Evolutionary conservation across 1,140 invertebrate genomes (phyloP), one percentile per base, ranked within the genome.

Genomic region (Mizuhopecten yessoensis): DNA sequence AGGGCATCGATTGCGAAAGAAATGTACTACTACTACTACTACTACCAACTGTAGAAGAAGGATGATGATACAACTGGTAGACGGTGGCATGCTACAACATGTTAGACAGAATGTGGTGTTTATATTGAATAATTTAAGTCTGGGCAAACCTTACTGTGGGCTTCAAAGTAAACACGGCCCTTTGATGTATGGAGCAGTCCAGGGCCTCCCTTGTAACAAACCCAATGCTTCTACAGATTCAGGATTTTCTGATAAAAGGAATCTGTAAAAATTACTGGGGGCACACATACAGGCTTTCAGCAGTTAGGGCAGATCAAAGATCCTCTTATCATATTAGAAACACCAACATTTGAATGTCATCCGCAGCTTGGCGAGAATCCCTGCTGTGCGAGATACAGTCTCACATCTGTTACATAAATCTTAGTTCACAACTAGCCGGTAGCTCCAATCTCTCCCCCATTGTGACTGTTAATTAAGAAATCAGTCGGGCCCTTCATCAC

Each of bases 201-300:
- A 75, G 57, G 57, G 57, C 23, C 42, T 75, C 57, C n/a, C 5
- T n/a, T 75, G 57, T 75, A 75, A 75, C 23, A 29, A 75, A 75
- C 57, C 57, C 23, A 75, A 75, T 75, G 57, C 3, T 75, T 75
- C 57, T 29, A 75, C 57, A 75, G 57, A 75, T 75, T 75, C 57
- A 75, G 57, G 57, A 75, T 75, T 75, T 75, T 75, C 57, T 75
- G 57, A 75, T 75, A 75, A 75, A 75, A 75, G 57, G 57, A 75
- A 75, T 75, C 57, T 75, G 57, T 75, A 75, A 75, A 75, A 29
- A 75, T 75, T 75, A 75, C 1, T 75, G 57, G 57, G 57, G 57
- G 57, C 57, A 75, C 57, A 75, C 57, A 75, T 75, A 75, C 57
- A 75, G 57, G 57, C 57, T 75, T 75, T 75, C 57, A 75, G 57